Evolutionary conservation across 2,888 invertebrate genomes (phyloP).

Genomic region (Drosophila buzzatii): DNA sequence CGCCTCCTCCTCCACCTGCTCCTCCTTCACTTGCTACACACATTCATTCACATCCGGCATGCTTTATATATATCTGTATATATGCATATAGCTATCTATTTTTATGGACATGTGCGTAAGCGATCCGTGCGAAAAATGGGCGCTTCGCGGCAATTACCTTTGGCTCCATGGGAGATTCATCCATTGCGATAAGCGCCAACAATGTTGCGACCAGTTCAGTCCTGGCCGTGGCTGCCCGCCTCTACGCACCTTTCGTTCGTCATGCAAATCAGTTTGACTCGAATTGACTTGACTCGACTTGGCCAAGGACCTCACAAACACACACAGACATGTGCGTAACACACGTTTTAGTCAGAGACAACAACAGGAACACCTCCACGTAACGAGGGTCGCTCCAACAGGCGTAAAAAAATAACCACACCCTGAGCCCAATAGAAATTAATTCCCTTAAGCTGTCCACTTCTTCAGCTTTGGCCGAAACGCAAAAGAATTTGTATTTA

Average conservation of each 20-base stretch:
- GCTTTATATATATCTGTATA: constrained; percentile 19
- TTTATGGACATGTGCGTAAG: constrained; percentile 79
- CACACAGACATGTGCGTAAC: constrained; percentile 51
- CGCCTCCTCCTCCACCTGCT: not conserved
- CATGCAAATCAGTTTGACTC: constrained; percentile 63
- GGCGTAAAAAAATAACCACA: constrained; percentile 21
- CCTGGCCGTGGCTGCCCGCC: constrained; percentile 46
- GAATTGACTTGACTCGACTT: constrained; percentile 31
- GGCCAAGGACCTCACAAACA: constrained; percentile 35
- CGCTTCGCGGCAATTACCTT: constrained; percentile 83
- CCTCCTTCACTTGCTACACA: not conserved
- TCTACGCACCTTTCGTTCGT: constrained; percentile 77
- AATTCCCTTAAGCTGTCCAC: constrained; percentile 27
- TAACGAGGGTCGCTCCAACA: constrained; percentile 40
- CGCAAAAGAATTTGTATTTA: constrained; percentile 22
- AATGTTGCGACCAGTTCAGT: constrained; percentile 5
- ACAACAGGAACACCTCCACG: constrained; percentile 14
- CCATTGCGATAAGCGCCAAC: constrained; percentile 66
- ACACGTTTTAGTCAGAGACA: constrained; percentile 43
- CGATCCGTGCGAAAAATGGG: constrained; percentile 84
- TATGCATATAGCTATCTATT: constrained; percentile 59
- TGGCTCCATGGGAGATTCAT: constrained; percentile 72
- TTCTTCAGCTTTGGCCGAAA: constrained; percentile 8
- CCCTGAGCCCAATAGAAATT: constrained; percentile 25
- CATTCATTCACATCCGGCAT: constrained; percentile 51